Evolutionary conservation across 2,797 vertebrate genomes (phyloP).

Genomic region (Acropternis orthonyx): DNA sequence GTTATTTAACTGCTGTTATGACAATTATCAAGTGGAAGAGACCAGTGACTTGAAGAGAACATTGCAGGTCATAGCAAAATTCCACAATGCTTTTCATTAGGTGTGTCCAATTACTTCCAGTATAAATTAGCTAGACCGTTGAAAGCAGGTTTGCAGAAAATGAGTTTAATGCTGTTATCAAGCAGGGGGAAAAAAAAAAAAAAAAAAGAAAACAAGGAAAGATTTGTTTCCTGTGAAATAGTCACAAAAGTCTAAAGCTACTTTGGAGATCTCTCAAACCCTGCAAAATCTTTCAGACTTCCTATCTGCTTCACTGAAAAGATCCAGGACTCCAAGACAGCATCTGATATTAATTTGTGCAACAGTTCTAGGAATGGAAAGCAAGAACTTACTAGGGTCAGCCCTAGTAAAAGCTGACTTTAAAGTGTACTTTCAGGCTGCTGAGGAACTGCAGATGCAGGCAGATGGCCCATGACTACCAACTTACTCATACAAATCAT

Average conservation of each 20-base stretch:
- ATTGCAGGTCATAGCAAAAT: constrained; percentile 32
- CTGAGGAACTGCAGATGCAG: not conserved
- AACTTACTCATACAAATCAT: not conserved
- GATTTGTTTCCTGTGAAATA: not conserved
- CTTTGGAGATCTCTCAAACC: not conserved
- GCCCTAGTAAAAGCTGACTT: not conserved
- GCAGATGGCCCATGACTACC: not conserved
- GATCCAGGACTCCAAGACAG: not conserved
- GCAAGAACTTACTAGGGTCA: not conserved
- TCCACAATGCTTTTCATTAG: constrained; percentile 15
- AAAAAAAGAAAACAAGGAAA: not conserved
- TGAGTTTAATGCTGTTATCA: not conserved
- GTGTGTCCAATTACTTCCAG: constrained; percentile 63
- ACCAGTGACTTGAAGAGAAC: constrained; percentile 21
- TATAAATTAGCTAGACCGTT: constrained; percentile 14
- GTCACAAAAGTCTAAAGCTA: not conserved
- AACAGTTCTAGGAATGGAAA: not conserved
- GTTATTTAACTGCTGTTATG: not conserved
- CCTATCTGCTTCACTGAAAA: not conserved
- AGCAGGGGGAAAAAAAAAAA: not conserved
- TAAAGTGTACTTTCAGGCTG: not conserved
- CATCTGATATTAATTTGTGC: not conserved
- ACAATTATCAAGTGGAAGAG: constrained; percentile 14
- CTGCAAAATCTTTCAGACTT: not conserved
- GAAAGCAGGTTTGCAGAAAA: constrained; percentile 23